Evolutionary conservation across 2,113 vertebrate genomes (phyloP).

Genomic region (Chionodraco myersi): DNA sequence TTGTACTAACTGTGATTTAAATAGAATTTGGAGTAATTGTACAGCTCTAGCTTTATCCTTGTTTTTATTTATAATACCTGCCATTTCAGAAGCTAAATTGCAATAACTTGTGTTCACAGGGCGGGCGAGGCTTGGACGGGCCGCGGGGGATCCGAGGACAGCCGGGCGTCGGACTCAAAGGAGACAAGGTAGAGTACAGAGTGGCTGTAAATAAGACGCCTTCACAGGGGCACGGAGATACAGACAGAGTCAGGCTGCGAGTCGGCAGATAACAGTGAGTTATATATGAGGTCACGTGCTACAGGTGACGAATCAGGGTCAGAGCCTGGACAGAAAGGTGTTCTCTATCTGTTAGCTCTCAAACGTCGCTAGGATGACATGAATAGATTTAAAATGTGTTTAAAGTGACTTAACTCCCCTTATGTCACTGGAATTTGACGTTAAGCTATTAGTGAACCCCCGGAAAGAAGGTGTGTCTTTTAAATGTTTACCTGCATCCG

Average conservation of each 20-base stretch:
- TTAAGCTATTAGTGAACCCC: constrained; percentile 8
- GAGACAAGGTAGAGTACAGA: constrained; percentile 87
- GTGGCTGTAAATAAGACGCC: constrained; percentile 75
- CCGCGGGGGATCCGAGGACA: constrained; percentile 87
- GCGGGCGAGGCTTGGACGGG: constrained; percentile 89
- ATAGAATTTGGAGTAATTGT: too few species aligned
- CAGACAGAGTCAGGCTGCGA: constrained; percentile 25
- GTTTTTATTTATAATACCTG: too few species aligned
- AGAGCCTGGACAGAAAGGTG: constrained; percentile 23
- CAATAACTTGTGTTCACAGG: constrained; percentile 74
- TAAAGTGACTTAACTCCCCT: constrained; percentile 1
- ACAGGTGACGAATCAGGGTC: constrained; percentile 47
- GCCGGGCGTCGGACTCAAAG: constrained; percentile 87
- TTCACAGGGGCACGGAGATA: constrained; percentile 39
- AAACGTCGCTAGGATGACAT: neutral
- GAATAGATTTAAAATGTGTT: constrained; percentile 7
- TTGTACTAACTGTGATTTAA: too few species aligned
- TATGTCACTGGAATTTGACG: neutral
- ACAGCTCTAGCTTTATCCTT: too few species aligned
- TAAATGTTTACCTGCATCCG: neutral
- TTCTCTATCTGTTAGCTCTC: constrained; percentile 5
- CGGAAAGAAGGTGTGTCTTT: neutral
- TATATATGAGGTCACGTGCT: constrained; percentile 52
- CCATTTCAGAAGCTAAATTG: too few species aligned
- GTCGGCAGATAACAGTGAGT: constrained; percentile 40